Evolutionary conservation across 1,140 invertebrate species (phyloP).

Genomic region (Gyrodactylus salaris): DNA sequence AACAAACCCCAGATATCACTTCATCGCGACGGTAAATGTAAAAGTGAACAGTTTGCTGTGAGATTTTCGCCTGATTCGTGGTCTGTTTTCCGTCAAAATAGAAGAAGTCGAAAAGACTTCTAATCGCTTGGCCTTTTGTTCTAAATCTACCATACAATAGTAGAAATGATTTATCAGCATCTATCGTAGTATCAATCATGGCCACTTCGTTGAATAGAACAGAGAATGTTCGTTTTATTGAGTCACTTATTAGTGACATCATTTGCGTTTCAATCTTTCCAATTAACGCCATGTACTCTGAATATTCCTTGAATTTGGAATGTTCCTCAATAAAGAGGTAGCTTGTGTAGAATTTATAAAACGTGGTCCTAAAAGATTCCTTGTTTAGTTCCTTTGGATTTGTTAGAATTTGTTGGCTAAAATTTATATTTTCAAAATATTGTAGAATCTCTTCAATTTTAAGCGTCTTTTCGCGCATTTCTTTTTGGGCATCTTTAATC

Average conservation of each 20-base stretch:
- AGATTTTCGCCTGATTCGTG: not conserved
- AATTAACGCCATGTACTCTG: not conserved
- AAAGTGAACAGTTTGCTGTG: not conserved
- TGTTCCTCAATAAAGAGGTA: not conserved
- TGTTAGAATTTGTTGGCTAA: not conserved
- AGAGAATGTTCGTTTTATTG: not conserved
- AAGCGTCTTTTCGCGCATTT: not conserved
- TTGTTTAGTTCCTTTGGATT: not conserved
- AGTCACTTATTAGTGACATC: not conserved
- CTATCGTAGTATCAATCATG: not conserved
- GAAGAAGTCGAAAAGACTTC: not conserved
- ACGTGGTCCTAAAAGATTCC: not conserved
- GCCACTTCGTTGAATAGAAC: not conserved
- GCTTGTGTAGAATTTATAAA: not conserved
- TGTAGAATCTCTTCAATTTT: not conserved
- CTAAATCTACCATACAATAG: not conserved
- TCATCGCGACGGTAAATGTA: not conserved
- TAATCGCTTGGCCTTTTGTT: not conserved
- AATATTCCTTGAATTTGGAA: not conserved
- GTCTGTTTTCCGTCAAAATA: not conserved
- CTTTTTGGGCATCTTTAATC: not conserved
- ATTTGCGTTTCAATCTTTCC: not conserved
- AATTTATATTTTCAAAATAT: not conserved
- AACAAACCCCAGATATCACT: not conserved
- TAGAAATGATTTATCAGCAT: not conserved